A percentile compares a stretch with the other conserved stretches of the same genome.
Evolutionary conservation across 53 echinoderm and acorn worm genomes (phyloP).

Genomic region (Echinometra lucunter): DNA sequence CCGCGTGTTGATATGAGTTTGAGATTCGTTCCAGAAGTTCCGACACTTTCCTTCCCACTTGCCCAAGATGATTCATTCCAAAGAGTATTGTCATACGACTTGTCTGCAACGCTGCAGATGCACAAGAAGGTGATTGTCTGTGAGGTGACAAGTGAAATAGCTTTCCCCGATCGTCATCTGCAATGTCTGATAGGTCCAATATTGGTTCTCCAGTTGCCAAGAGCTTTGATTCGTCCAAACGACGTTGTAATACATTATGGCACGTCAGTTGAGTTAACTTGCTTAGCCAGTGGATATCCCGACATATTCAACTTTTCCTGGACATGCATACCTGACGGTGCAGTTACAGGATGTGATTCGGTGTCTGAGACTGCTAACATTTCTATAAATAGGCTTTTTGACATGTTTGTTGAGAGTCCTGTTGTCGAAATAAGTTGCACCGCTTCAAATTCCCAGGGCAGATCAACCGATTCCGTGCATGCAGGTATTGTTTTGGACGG

Average conservation of each 20-base stretch:
- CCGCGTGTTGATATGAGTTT: background rate
- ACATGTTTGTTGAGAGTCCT: background rate
- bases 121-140: background rate
- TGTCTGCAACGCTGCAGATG: background rate
- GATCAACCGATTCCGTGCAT: background rate
- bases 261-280: background rate
- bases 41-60: background rate
- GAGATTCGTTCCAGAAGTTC: background rate
- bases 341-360: background rate
- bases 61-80: background rate
- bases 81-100: background rate
- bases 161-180: background rate
- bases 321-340: background rate
- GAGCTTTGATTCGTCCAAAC: background rate
- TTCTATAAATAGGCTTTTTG: background rate
- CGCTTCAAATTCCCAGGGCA: background rate
- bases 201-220: background rate
- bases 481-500: background rate
- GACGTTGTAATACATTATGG: background rate
- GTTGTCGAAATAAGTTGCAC: background rate
- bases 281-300: background rate
- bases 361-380: background rate
- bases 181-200: background rate
- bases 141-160: slow-evolving; percentile 28
- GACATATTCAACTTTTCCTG: background rate